Evolutionary conservation across 2,888 invertebrate species (phyloP).

Genomic region (Rutpela maculata): DNA sequence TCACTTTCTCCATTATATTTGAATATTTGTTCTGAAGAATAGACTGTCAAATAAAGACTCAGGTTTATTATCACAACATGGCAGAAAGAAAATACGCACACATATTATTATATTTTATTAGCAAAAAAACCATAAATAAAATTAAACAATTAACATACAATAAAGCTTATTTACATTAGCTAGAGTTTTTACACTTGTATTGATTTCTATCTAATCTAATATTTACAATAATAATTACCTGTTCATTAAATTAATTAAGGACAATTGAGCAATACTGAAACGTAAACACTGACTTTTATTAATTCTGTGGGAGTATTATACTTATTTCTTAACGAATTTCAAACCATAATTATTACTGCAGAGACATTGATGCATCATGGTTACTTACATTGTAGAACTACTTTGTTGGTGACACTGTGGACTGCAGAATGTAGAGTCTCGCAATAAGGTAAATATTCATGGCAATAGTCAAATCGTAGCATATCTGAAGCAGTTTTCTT

Average conservation of each 20-base stretch:
- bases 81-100: too few relatives aligned
- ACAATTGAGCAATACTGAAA: background rate
- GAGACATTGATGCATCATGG: background rate
- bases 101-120: background rate
- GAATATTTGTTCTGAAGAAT: too few relatives aligned
- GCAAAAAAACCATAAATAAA: slow-evolving; percentile 3
- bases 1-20: too few relatives aligned
- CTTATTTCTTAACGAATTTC: background rate
- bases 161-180: background rate
- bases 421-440: too few relatives aligned
- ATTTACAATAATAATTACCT: slow-evolving; percentile 4
- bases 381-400: background rate
- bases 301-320: background rate
- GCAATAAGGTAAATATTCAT: too few relatives aligned
- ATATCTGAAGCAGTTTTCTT: too few relatives aligned
- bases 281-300: background rate
- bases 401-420: background rate
- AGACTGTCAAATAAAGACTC: too few relatives aligned
- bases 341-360: background rate
- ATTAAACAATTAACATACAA: slow-evolving; percentile 3
- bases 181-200: background rate
- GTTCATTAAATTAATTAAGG: background rate
- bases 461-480: too few relatives aligned
- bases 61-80: too few relatives aligned
- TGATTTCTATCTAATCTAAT: background rate